These are phyloP conservation scores for Diadophis punctatus DNA, from an alignment of 2,113 vertebrate genomes.

Conservation along the genomic window DNA sequence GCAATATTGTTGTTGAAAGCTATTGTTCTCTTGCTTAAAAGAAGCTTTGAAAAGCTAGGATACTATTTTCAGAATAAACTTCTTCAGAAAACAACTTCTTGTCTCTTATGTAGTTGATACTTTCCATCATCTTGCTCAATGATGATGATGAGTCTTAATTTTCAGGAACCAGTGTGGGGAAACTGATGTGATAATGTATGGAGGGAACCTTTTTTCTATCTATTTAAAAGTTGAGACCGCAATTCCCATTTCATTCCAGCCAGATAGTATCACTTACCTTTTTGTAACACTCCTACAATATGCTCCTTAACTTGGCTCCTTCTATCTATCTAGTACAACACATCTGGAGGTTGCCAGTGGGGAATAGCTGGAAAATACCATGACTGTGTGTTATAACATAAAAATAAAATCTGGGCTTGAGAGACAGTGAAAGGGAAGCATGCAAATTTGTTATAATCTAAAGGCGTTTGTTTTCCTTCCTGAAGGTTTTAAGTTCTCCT, in stretches of 20 bases:
- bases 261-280: neutral
- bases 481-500: constrained; percentile 70
- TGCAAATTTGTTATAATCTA: constrained; percentile 40
- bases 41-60: neutral
- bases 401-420: constrained; percentile 42
- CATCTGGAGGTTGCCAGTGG: neutral
- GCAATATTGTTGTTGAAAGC: neutral
- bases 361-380: neutral
- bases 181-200: neutral
- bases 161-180: neutral
- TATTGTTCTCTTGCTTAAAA: neutral
- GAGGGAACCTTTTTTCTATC: neutral
- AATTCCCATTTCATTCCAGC: neutral
- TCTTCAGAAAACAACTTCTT: neutral
- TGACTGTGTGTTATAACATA: constrained; percentile 11
- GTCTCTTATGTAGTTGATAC: neutral
- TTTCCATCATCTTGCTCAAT: neutral
- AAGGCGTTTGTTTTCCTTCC: constrained; percentile 65
- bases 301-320: neutral
- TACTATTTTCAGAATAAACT: neutral
- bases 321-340: neutral
- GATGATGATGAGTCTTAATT: neutral
- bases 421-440: neutral
- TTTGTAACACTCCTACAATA: neutral
- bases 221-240: neutral